Evolutionary conservation across 2,113 vertebrate species (phyloP).

Genomic region (Rutilus rutilus): DNA sequence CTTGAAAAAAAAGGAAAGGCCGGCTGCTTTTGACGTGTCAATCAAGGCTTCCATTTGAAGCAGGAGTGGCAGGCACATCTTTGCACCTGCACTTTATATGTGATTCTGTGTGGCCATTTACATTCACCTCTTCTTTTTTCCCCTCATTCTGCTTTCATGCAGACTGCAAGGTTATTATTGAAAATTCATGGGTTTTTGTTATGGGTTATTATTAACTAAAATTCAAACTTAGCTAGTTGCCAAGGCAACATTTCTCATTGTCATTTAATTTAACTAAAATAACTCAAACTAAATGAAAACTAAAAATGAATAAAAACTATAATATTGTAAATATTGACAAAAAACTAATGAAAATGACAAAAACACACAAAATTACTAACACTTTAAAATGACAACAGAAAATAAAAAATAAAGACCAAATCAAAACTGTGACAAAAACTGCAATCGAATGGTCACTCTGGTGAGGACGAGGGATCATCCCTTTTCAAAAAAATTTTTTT

Average conservation of each 20-base stretch:
- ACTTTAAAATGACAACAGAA: too few species aligned
- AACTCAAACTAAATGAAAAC: neutral
- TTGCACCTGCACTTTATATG: neutral
- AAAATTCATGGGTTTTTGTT: too few species aligned
- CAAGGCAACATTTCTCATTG: neutral
- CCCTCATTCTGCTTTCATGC: constrained; percentile 32
- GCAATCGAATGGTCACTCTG: constrained; percentile 29
- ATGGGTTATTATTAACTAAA: too few species aligned
- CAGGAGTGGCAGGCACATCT: neutral
- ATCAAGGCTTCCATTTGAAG: constrained; percentile 20
- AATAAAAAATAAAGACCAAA: too few species aligned
- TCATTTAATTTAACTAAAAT: neutral
- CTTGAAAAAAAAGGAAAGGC: constrained; percentile 20
- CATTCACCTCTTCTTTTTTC: neutral
- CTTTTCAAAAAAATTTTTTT: constrained; percentile 57
- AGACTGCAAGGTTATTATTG: neutral
- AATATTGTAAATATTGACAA: too few species aligned
- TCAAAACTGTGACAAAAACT: too few species aligned
- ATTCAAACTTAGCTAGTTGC: neutral
- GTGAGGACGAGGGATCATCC: constrained; percentile 55
- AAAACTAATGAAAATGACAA: too few species aligned
- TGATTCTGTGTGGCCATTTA: neutral
- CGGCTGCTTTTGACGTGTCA: constrained; percentile 42
- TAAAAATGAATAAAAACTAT: neutral
- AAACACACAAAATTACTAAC: too few species aligned